Evolutionary conservation across 1,140 invertebrate genomes (phyloP).

Genomic region (Conus betulinus): DNA sequence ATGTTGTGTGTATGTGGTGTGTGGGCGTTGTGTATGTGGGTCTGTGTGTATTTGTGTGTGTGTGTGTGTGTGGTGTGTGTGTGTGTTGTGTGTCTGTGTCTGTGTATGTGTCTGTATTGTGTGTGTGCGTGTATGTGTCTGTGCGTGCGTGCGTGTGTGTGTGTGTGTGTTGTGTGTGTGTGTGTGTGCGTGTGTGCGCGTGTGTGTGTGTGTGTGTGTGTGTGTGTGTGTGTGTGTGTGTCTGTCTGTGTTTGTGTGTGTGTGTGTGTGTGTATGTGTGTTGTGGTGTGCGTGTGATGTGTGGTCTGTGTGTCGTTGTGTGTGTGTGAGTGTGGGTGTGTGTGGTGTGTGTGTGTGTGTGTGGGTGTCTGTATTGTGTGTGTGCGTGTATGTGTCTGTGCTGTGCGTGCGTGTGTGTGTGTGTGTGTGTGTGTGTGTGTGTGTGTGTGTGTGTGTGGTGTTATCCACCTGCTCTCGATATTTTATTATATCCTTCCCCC

Average conservation of each 20-base stretch:
- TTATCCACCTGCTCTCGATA: background rate
- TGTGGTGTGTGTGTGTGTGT: background rate
- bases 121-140: background rate
- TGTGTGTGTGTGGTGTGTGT: too few species aligned
- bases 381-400: background rate
- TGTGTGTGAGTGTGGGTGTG: conserved; percentile 7
- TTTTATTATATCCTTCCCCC: too few species aligned
- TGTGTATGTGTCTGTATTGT: background rate
- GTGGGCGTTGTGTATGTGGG: too few species aligned
- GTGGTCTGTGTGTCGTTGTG: conserved; percentile 11
- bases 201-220: background rate
- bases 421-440: too few species aligned
- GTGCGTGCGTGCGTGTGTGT: background rate
- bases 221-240: background rate
- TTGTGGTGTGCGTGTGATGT: background rate
- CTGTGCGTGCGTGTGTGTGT: background rate
- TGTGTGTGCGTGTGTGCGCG: conserved; percentile 10
- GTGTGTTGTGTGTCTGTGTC: background rate
- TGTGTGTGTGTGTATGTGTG: background rate
- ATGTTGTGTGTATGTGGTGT: too few species aligned
- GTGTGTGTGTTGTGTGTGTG: conserved; percentile 2
- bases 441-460: too few species aligned
- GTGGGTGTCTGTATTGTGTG: background rate
- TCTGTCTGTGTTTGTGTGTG: too few species aligned
- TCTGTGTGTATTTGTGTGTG: too few species aligned